Base-by-base conservation (phyloP, 1,140 invertebrate genomes). In the Leptinotarsa defecta region DNA sequence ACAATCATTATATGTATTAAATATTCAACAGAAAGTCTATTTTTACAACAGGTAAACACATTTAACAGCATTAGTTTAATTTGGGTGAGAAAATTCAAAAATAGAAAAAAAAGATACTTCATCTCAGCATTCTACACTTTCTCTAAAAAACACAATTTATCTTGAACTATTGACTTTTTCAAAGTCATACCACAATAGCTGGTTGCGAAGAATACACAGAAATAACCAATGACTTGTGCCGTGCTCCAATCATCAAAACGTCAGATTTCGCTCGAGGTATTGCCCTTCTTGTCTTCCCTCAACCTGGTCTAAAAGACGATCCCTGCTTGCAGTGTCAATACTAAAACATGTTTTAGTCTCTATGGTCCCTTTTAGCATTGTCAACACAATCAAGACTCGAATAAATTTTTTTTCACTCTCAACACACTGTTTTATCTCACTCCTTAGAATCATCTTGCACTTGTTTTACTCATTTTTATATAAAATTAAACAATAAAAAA, bases 291-390 rank as follows among this genome's bases (percentile, higher is more conserved):
- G 65, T 67, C 34, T 67, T 67, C 22, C 22, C 65, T 27, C 15
- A 15, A 24, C 22, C 65, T 57, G 52, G 52, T 57, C 52, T 57
- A 6, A 57, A 57, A 19, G 52, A 57, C n/a, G 67, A 68, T 15
- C 11, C 69, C 69, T 71, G 69, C 57, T 71, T 71, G 69, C 48
- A 61, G 48, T 71, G 69, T 71, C 69, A 71, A 61, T 48, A 24
- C 69, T 57, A 71, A 71, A 71, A 71, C 49, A 22, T 24, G 17
- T 20, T 13, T 15, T 43, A 20, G 64, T 65, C 20, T 73, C 19
- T 65, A 64, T 67, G 43, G 71, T 43, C 61, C 71, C 34, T 73
- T 73, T 73, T 73, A 73, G 71, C 64, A 65, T 73, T 71, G 62
- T 73, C 64, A 64, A 27, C 64, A 65, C 64, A 64, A 73, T 22